These are phyloP conservation scores for Callocephalon fimbriatum DNA, from an alignment of 2,113 vertebrate species.

Conservation along the genomic window DNA sequence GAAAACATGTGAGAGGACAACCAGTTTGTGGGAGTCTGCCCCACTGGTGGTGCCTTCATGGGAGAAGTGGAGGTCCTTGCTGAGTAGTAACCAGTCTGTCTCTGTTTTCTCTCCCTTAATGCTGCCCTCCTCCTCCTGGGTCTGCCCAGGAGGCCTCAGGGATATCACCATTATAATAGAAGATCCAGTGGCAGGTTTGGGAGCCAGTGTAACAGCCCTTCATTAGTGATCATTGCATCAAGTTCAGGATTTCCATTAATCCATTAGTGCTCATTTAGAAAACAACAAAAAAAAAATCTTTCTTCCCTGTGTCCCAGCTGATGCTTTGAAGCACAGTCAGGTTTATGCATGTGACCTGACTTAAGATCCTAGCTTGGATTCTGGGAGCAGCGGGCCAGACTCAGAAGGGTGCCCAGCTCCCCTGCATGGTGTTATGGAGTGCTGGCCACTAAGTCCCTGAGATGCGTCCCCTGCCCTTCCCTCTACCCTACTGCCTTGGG, in stretches of 20 bases:
- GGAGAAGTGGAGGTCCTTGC: neutral
- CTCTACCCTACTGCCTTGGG: neutral
- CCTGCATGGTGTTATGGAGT: neutral
- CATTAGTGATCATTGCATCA: conserved; percentile 50
- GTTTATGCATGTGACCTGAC: conserved; percentile 4
- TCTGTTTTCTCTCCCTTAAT: conserved; percentile 65
- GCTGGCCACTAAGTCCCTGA: neutral
- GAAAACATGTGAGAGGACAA: neutral
- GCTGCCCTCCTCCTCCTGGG: conserved; percentile 60
- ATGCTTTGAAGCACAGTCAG: neutral
- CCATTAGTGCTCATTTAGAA: conserved; percentile 67
- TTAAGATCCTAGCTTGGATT: conserved; percentile 7
- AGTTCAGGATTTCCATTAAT: conserved; percentile 50
- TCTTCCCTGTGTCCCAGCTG: neutral
- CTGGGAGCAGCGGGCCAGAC: neutral
- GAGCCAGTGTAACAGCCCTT: conserved; percentile 56
- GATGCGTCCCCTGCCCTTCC: neutral
- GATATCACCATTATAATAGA: conserved; percentile 99
- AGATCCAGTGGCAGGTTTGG: conserved; percentile 97
- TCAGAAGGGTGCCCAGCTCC: neutral
- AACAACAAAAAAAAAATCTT: neutral
- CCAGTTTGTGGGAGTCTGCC: neutral
- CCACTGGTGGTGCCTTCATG: neutral
- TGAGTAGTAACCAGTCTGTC: conserved; percentile 35
- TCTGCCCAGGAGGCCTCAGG: conserved; percentile 85